Percentiles rank a stretch among this genome's conserved stretches.
Evolutionary conservation across 2,113 vertebrate genomes (phyloP).

Genomic region (Lepidothrix coronata): DNA sequence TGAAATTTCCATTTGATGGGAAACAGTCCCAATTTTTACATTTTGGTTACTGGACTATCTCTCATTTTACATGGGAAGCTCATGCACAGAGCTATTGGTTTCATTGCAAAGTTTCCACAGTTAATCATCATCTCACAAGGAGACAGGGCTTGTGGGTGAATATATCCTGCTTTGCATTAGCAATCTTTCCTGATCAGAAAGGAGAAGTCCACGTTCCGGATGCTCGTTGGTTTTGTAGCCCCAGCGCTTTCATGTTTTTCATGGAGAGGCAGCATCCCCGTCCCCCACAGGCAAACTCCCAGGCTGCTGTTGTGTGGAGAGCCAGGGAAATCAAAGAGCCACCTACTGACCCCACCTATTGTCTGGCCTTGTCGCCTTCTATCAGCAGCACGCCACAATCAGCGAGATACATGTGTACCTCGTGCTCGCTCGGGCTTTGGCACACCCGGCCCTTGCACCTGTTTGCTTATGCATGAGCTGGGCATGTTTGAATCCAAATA

Average conservation of each 20-base stretch:
- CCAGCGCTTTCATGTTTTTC: background rate
- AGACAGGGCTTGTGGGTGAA: background rate
- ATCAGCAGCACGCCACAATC: constrained; percentile 71
- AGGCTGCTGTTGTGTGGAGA: constrained; percentile 56
- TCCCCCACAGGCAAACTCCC: constrained; percentile 49
- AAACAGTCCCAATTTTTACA: rapidly evolving
- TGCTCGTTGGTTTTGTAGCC: background rate
- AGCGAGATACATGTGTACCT: constrained; percentile 76
- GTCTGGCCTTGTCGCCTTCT: constrained; percentile 75
- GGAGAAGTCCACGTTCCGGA: background rate
- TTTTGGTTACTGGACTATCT: background rate
- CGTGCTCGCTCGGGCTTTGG: constrained; percentile 69
- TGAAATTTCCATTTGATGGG: background rate
- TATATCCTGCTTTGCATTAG: background rate
- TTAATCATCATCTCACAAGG: background rate
- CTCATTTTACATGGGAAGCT: background rate
- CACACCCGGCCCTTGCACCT: constrained; percentile 74
- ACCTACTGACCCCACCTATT: constrained; percentile 78
- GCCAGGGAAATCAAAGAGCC: constrained; percentile 76
- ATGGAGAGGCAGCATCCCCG: background rate
- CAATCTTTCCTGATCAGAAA: background rate
- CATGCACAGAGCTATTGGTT: background rate
- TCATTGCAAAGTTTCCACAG: background rate
- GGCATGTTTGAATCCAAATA: constrained; percentile 69
- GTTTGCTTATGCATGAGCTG: constrained; percentile 81